A percentile compares a stretch with the other conserved stretches of the same genome.
phyloP scores from a whole-genome alignment of 2,888 invertebrate genomes.

The Aethes cnicana region DNA sequence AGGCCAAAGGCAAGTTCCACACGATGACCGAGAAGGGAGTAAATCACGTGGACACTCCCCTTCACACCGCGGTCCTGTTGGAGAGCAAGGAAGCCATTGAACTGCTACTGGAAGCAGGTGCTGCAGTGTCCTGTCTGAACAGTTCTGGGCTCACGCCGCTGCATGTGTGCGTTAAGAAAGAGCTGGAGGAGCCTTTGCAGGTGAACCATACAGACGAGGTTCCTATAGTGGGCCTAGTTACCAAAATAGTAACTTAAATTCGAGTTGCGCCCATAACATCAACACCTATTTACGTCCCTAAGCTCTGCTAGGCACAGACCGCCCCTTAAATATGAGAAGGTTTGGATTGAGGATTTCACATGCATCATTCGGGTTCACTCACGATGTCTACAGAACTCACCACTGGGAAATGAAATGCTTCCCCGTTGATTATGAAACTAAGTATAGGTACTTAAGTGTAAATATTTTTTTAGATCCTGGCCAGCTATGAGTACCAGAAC shows the following conservation, averaged over 20 bases:
- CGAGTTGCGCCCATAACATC: too few species aligned
- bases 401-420: too few species aligned
- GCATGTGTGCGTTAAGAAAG: constrained; percentile 74
- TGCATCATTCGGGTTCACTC: too few species aligned
- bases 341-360: too few species aligned
- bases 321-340: too few species aligned
- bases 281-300: too few species aligned
- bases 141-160: constrained; percentile 72
- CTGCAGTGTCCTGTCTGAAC: constrained; percentile 64
- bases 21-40: constrained; percentile 48
- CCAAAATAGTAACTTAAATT: too few species aligned
- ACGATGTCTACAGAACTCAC: too few species aligned
- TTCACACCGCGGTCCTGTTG: constrained; percentile 78
- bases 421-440: too few species aligned
- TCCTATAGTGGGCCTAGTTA: too few species aligned
- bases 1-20: constrained; percentile 51
- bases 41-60: constrained; percentile 61
- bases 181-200: constrained; percentile 68
- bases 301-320: too few species aligned
- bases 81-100: constrained; percentile 66
- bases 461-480: constrained; percentile 51
- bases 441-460: not conserved
- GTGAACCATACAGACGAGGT: constrained; percentile 39
- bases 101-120: constrained; percentile 65
- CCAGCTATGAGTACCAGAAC: constrained; percentile 60